Evolutionary conservation across 1,140 invertebrate genomes (phyloP).

Genomic region (Cotesia glomerata): DNA sequence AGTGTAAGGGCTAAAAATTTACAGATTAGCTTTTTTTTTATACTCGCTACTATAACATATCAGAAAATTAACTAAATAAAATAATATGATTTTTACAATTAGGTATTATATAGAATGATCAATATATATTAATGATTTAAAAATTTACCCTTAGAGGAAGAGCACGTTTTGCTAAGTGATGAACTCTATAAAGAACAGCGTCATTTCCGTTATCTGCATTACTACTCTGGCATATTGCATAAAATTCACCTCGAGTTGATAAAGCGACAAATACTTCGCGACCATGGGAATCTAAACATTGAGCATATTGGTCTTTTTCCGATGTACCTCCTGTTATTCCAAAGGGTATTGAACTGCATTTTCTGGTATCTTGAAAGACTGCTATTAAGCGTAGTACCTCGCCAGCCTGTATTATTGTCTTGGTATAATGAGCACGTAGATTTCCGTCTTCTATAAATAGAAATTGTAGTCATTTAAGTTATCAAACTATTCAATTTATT

Average conservation of each 20-base stretch:
- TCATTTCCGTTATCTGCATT: slow-evolving; percentile 49
- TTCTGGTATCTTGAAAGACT: slow-evolving; percentile 62
- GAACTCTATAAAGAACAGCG: slow-evolving; percentile 57
- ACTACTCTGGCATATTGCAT: slow-evolving; percentile 55
- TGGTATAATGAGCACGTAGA: slow-evolving; percentile 61
- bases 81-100: no score
- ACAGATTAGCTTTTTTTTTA: no score
- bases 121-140: not conserved
- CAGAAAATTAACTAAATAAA: no score
- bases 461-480: not conserved
- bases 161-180: slow-evolving; percentile 53
- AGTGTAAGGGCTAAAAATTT: no score
- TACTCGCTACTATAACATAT: no score
- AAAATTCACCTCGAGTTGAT: slow-evolving; percentile 58
- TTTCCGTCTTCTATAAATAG: slow-evolving; percentile 56
- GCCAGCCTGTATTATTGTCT: slow-evolving; percentile 60
- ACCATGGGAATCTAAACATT: slow-evolving; percentile 59
- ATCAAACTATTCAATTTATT: not conserved
- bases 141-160: slow-evolving; percentile 52
- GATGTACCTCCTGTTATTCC: slow-evolving; percentile 53
- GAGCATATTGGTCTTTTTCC: slow-evolving; percentile 61
- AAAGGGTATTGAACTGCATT: slow-evolving; percentile 54
- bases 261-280: slow-evolving; percentile 57
- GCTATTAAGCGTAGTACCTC: slow-evolving; percentile 61
- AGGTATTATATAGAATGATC: not conserved